These are phyloP conservation scores for Egretta garzetta DNA, from an alignment of 2,113 vertebrate genomes.

Conservation along the genomic window DNA sequence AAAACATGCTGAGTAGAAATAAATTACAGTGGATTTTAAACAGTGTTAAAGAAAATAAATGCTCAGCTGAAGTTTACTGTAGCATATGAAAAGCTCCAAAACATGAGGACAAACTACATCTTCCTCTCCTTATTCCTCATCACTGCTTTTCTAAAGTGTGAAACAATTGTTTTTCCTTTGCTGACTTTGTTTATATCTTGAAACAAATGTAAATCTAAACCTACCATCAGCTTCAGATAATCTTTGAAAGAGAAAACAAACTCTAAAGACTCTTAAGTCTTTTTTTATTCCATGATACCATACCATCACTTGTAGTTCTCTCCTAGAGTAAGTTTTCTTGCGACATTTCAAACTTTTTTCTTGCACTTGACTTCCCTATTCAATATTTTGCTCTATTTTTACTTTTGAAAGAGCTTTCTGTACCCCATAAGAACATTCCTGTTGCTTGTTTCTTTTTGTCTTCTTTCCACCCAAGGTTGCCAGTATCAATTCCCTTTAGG, in stretches of 20 bases:
- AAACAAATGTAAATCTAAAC: neutral
- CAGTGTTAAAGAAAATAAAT: neutral
- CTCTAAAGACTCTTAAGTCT: neutral
- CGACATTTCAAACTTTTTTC: neutral
- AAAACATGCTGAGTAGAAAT: conserved; percentile 25
- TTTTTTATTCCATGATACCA: neutral
- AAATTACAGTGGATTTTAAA: conserved; percentile 37
- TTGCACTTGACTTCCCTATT: neutral
- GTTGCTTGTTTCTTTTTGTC: neutral
- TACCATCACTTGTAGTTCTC: neutral
- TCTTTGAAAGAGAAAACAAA: neutral
- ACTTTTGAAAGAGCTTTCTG: neutral
- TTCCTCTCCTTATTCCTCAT: neutral
- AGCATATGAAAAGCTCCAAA: neutral
- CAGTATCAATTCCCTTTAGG: rapidly evolving
- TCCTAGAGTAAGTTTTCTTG: neutral
- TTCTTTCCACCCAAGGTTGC: neutral
- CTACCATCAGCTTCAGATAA: neutral
- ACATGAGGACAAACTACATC: neutral
- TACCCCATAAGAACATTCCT: neutral
- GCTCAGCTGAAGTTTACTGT: neutral
- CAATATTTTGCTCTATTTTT: neutral
- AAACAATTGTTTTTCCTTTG: neutral
- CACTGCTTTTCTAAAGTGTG: neutral
- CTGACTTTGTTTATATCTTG: neutral